phyloP scores from a whole-genome alignment of 1,140 invertebrate genomes.

The Eriocheir sinensis region DNA sequence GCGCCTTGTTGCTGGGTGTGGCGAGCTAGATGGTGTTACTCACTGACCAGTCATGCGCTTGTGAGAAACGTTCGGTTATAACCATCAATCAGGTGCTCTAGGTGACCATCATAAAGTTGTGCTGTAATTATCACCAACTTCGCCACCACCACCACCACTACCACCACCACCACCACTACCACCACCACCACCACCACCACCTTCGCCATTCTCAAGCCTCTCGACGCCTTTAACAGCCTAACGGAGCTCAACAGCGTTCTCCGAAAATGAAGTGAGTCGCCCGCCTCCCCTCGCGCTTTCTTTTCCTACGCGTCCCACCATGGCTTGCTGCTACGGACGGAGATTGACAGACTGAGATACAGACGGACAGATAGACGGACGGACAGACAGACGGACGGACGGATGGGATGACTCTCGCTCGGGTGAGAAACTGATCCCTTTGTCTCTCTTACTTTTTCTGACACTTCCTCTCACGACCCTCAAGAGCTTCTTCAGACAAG shows the following conservation, averaged over 20 bases:
- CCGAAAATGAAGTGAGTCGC: too few species aligned
- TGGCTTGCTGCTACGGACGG: too few species aligned
- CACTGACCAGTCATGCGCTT: too few species aligned
- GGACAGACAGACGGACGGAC: neutral
- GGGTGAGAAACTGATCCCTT: conserved; percentile 5
- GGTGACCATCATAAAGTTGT: too few species aligned
- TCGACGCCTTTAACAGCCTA: neutral
- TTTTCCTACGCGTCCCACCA: neutral
- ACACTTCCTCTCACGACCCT: conserved; percentile 21
- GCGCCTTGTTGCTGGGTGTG: too few species aligned
- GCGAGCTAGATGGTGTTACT: too few species aligned
- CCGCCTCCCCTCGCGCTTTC: neutral
- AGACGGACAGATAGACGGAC: neutral
- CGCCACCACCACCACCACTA: neutral
- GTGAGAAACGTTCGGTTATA: too few species aligned
- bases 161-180: neutral
- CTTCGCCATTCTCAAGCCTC: too few species aligned
- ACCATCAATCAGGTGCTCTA: too few species aligned
- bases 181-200: neutral
- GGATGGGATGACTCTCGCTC: neutral
- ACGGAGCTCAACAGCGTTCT: neutral
- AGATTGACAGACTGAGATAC: neutral
- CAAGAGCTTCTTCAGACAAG: conserved; percentile 23
- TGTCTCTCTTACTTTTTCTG: conserved; percentile 25
- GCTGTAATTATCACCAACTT: too few species aligned